Evolutionary conservation across 2,797 vertebrate genomes (phyloP), one percentile per base, ranked within the genome.

Genomic region (Pseudomugil gertrudae): DNA sequence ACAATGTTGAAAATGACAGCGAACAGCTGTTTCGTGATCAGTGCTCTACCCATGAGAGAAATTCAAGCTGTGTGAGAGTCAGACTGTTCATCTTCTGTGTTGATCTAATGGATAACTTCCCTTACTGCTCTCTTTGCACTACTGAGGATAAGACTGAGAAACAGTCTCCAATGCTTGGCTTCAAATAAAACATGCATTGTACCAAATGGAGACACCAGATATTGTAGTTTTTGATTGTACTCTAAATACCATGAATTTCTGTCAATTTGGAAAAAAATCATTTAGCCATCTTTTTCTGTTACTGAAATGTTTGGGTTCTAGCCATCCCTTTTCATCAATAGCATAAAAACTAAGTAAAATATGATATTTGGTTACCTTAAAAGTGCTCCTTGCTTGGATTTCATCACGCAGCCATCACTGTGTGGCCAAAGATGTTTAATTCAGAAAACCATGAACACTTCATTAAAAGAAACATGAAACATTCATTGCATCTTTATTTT

Each of bases 131-230:
- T 80, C 64, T 83, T 87, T 88, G 90, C 90, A 90, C 91, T 90
- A 88, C 29, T 50, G 84, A 87, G 65, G 76, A 84, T 64, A 72
- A 81, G 79, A 81, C 80, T 84, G 78, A 13, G 71, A 69, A 58
- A 75, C 74, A 59, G 69, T 78, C 81, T 86, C 57, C 85, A 80
- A 72, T 83, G 84, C 68, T 87, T 82, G 84, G 78, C 76, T 81
- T 78, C 79, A 60, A 94, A 93, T 92, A 92, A 94, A 94, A 79
- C 69, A 79, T 69, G 74, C 74, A 58, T 64, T 55, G 64, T 77
- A 88, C 70, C 83, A 87, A 89, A 88, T 68, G 32, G 24, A 68
- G 57, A 71, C 51, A 24, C 23, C 29, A 50, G 56, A 55, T 69
- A 45, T 60, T 52, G n/a, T 81, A 62, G 81, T 79, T 56, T 80